Evolutionary conservation across 1,140 invertebrate species (phyloP).

Genomic region (Sweltsa coloradensis): DNA sequence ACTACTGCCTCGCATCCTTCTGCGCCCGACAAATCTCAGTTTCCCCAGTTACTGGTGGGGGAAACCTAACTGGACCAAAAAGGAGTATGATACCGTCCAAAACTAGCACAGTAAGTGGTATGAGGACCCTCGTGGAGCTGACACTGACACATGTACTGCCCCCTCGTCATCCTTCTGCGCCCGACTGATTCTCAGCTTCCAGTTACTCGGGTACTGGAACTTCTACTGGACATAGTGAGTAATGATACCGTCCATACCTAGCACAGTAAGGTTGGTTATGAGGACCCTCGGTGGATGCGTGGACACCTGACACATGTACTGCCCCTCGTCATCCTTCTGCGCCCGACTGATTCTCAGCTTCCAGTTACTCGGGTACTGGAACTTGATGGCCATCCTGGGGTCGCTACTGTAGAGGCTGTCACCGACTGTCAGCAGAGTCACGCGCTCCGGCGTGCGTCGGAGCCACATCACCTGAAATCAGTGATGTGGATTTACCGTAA

Average conservation of each 20-base stretch:
- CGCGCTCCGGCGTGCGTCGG: constrained; percentile 30
- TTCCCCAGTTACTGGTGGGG: too few species aligned
- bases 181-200: constrained; percentile 29
- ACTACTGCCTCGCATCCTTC: too few species aligned
- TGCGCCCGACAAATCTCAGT: too few species aligned
- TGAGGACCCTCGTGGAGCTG: not conserved
- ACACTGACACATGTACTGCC: constrained; percentile 9
- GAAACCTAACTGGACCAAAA: too few species aligned
- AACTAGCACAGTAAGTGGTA: too few species aligned
- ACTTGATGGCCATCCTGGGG: constrained; percentile 24
- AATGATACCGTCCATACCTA: constrained; percentile 27
- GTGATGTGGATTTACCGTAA: too few species aligned
- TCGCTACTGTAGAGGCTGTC: constrained; percentile 38
- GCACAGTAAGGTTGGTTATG: constrained; percentile 29
- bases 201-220: constrained; percentile 32
- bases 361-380: constrained; percentile 34
- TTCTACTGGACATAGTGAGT: too few species aligned
- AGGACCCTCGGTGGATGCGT: constrained; percentile 33
- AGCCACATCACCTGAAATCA: constrained; percentile 47
- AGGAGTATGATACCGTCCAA: too few species aligned
- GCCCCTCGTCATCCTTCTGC: constrained; percentile 28
- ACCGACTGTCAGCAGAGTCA: constrained; percentile 39
- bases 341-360: constrained; percentile 28
- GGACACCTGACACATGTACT: constrained; percentile 33
- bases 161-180: constrained; percentile 29